Conservation (phyloP, 2,113 vertebrate genomes). For the Ophiodon elongatus region DNA sequence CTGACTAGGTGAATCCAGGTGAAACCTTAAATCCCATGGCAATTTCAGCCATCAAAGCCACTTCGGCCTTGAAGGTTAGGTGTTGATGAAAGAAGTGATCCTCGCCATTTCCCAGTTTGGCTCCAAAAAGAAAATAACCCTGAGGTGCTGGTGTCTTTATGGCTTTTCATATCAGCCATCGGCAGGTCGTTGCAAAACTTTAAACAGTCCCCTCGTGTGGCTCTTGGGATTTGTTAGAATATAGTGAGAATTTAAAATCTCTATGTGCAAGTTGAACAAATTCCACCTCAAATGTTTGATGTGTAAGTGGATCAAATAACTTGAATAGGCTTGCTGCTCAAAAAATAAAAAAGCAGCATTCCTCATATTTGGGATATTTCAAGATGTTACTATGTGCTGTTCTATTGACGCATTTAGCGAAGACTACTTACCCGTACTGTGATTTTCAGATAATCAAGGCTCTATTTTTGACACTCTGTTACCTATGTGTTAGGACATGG, state of each 20-base stretch:
- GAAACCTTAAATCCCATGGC: slow-evolving; percentile 34
- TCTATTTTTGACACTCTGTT: neutral
- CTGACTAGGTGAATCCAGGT: slow-evolving; percentile 43
- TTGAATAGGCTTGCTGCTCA: neutral
- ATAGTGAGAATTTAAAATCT: slow-evolving; percentile 12
- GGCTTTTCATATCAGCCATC: slow-evolving; percentile 23
- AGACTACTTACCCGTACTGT: neutral
- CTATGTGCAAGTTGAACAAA: slow-evolving; percentile 14
- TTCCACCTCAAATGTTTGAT: neutral
- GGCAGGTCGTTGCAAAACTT: neutral
- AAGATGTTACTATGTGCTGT: neutral
- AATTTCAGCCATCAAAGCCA: slow-evolving; percentile 37
- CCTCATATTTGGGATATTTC: neutral
- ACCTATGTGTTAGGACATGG: slow-evolving; percentile 6
- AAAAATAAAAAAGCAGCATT: neutral
- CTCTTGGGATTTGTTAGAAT: slow-evolving; percentile 23
- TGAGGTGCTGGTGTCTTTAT: neutral
- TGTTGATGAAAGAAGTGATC: slow-evolving; percentile 27
- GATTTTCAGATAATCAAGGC: slow-evolving; percentile 3
- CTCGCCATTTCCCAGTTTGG: slow-evolving; percentile 7
- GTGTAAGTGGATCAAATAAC: neutral
- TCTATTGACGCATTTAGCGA: neutral
- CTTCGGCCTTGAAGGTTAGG: slow-evolving; percentile 14
- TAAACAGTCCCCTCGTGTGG: neutral
- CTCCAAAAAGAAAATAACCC: slow-evolving; percentile 11